Conservation (phyloP, 64 coral and sea anemone species). For the Stylophora pistillata region DNA sequence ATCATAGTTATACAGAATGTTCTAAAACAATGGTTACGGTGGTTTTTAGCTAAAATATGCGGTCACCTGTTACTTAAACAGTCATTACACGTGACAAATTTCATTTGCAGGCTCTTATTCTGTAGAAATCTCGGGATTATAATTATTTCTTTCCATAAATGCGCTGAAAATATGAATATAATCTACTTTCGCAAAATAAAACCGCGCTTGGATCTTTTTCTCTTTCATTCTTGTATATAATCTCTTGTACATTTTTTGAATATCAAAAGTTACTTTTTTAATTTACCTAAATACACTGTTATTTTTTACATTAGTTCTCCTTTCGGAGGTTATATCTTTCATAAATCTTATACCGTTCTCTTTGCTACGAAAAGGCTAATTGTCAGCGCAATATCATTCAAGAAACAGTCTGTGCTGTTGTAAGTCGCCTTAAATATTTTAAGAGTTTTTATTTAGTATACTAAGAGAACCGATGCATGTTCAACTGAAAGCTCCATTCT, state of each 20-base stretch:
- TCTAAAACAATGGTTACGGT: conserved; percentile 13
- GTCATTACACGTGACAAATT: not conserved
- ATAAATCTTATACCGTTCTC: not conserved
- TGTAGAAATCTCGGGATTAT: not conserved
- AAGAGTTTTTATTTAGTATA: not conserved
- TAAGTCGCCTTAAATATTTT: not conserved
- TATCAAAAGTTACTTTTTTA: conserved; percentile 53
- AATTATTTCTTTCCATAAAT: conserved; percentile 20
- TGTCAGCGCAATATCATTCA: not conserved
- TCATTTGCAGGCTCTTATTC: not conserved
- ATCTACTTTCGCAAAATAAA: conserved; percentile 34
- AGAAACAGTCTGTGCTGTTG: not conserved
- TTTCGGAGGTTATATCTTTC: not conserved
- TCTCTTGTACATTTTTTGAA: conserved; percentile 13
- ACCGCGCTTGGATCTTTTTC: not conserved
- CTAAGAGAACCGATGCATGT: not conserved
- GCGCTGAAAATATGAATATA: conserved; percentile 34
- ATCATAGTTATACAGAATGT: conserved; percentile 20
- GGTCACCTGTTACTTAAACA: conserved; percentile 13
- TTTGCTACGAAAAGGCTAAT: not conserved
- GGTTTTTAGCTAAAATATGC: conserved; percentile 3
- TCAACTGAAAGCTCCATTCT: not conserved
- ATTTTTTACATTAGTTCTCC: conserved; percentile 35
- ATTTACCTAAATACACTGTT: conserved; percentile 27
- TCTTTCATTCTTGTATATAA: not conserved